phyloP scores from a whole-genome alignment of 2,113 vertebrate genomes.

The Oncorhynchus masou region DNA sequence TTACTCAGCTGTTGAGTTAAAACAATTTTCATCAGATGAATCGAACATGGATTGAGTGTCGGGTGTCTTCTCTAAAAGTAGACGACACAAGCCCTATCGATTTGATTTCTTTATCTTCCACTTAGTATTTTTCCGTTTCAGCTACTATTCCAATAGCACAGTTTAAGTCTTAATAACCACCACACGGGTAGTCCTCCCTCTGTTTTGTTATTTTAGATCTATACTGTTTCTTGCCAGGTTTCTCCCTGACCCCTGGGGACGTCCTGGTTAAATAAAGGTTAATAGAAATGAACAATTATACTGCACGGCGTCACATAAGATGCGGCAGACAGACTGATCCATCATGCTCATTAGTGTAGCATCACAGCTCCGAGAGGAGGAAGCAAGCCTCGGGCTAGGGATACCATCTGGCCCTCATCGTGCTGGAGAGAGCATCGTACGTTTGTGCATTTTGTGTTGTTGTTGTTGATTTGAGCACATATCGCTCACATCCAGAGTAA shows the following conservation, averaged over 20 bases:
- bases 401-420: slow-evolving; percentile 36
- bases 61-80: not conserved
- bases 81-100: not conserved
- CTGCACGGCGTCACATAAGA: slow-evolving; percentile 4
- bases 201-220: slow-evolving; percentile 47
- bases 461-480: slow-evolving; percentile 19
- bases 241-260: slow-evolving; percentile 23
- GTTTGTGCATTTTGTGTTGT: not conserved
- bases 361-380: slow-evolving; percentile 34
- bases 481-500: too few relatives aligned
- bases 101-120: not conserved
- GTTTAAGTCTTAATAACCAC: slow-evolving; percentile 16
- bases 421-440: not conserved
- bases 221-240: slow-evolving; percentile 32
- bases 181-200: slow-evolving; percentile 37
- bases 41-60: not conserved
- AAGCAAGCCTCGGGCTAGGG: slow-evolving; percentile 16
- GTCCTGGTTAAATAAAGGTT: slow-evolving; percentile 42
- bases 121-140: not conserved
- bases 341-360: slow-evolving; percentile 32
- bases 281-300: slow-evolving; percentile 32
- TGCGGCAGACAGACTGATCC: slow-evolving; percentile 6
- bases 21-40: not conserved
- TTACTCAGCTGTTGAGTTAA: not conserved
- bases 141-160: not conserved